Conservation (phyloP, 2,113 vertebrate genomes). For the Microtus oregoni region DNA sequence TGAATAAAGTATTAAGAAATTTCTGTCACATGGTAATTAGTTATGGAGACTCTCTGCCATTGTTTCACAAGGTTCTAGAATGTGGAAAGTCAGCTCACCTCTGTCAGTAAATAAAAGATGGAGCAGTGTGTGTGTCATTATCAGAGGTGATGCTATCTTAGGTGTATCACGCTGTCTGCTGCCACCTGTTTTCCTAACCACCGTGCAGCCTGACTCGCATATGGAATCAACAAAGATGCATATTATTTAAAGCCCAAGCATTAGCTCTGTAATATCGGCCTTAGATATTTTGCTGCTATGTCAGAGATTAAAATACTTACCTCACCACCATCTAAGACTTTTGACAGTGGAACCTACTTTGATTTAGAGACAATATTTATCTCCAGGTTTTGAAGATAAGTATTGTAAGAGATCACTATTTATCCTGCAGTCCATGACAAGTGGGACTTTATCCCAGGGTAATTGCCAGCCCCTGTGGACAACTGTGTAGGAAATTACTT, state of each 20-base stretch:
- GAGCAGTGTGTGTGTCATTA: not conserved
- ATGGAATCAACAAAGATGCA: not conserved
- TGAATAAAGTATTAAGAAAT: not conserved
- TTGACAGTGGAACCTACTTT: not conserved
- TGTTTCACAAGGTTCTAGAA: not conserved
- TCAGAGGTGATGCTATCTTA: not conserved
- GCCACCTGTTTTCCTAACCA: accelerated
- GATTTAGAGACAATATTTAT: not conserved
- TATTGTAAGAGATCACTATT: not conserved
- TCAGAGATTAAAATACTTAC: slow-evolving; percentile 25
- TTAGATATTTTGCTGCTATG: not conserved
- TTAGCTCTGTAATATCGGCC: not conserved
- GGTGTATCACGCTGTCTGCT: accelerated
- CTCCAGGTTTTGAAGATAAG: not conserved
- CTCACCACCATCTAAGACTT: slow-evolving; percentile 11
- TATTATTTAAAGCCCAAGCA: not conserved
- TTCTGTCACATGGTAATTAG: not conserved
- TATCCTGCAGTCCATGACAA: slow-evolving; percentile 3
- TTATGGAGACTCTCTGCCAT: not conserved
- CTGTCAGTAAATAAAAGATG: not conserved
- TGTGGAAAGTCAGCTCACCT: not conserved
- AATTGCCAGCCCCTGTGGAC: not conserved
- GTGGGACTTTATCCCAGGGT: slow-evolving; percentile 22
- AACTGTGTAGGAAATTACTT: not conserved
- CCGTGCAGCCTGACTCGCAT: not conserved